Conservation (phyloP, 1,140 invertebrate genomes). For the Cyclina sinensis region DNA sequence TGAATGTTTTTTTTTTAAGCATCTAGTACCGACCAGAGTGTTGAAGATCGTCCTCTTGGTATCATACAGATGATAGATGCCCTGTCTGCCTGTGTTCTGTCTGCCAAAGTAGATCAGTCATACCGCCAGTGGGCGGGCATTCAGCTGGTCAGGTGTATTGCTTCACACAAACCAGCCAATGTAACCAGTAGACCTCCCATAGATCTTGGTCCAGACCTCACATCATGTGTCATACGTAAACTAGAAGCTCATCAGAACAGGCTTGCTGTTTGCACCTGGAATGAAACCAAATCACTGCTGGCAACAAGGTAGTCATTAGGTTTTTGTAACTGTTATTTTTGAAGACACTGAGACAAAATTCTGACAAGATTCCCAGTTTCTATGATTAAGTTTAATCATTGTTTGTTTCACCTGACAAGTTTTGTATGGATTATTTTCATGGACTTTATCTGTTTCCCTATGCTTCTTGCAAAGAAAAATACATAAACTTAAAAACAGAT, state of each 20-base stretch:
- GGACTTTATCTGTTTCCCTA: no score
- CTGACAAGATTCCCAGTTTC: no score
- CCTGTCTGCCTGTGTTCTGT: slow-evolving; percentile 89
- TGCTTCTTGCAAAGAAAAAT: no score
- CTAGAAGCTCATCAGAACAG: slow-evolving; percentile 89
- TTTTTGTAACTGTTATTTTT: no score
- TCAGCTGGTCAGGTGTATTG: slow-evolving; percentile 87
- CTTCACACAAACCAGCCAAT: slow-evolving; percentile 70
- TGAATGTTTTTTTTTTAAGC: slow-evolving; percentile 17
- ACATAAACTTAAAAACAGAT: no score
- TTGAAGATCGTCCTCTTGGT: slow-evolving; percentile 66
- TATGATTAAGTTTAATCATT: no score
- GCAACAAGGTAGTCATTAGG: slow-evolving; percentile 87
- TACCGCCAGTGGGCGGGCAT: slow-evolving; percentile 90
- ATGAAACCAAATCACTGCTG: slow-evolving; percentile 86
- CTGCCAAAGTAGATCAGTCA: slow-evolving; percentile 86
- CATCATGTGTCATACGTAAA: slow-evolving; percentile 84
- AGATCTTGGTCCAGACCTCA: slow-evolving; percentile 85
- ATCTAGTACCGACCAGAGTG: background rate
- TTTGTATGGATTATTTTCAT: no score
- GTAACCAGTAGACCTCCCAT: slow-evolving; percentile 69
- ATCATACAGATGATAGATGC: slow-evolving; percentile 89
- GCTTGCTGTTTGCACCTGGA: slow-evolving; percentile 87
- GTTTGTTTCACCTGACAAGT: no score
- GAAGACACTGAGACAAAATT: no score